These are phyloP conservation scores for Cantharis rufa DNA, from an alignment of 2,888 invertebrate genomes.

Conservation along the genomic window DNA sequence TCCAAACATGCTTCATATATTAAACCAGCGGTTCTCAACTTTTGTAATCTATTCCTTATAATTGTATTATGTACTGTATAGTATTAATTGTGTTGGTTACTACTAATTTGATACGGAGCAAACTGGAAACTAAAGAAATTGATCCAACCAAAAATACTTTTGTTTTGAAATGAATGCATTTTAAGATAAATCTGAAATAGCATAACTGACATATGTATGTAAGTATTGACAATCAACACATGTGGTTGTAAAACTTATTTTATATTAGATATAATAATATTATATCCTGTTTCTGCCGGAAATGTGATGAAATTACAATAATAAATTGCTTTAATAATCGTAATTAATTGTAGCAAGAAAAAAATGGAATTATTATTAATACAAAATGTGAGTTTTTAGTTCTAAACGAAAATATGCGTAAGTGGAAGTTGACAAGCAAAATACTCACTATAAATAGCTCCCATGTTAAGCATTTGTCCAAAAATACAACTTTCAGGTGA, in stretches of 20 bases:
- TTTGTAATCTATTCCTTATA: too few species aligned
- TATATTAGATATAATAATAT: not conserved
- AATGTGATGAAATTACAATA: not conserved
- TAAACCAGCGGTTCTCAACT: too few species aligned
- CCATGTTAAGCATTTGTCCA: slow-evolving; percentile 72
- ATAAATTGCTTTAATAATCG: not conserved
- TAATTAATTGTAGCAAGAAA: not conserved
- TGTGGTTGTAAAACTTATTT: not conserved
- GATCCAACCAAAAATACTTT: too few species aligned
- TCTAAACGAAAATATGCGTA: not conserved
- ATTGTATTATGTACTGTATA: too few species aligned
- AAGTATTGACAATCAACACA: not conserved
- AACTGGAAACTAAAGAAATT: too few species aligned
- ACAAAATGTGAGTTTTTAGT: not conserved
- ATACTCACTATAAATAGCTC: slow-evolving; percentile 66
- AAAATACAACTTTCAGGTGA: slow-evolving; percentile 81
- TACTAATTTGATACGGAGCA: too few species aligned
- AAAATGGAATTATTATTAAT: not conserved
- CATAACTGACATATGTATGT: not conserved
- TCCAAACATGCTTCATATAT: too few species aligned
- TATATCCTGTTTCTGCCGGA: not conserved
- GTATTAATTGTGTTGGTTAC: too few species aligned
- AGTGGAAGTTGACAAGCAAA: not conserved
- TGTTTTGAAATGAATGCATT: too few species aligned
- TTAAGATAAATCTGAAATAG: too few species aligned